Percentiles rank a stretch among this genome's conserved stretches.
These are phyloP conservation scores for Pipa parva DNA, from an alignment of 2,113 vertebrate genomes.

Conservation along the genomic window DNA sequence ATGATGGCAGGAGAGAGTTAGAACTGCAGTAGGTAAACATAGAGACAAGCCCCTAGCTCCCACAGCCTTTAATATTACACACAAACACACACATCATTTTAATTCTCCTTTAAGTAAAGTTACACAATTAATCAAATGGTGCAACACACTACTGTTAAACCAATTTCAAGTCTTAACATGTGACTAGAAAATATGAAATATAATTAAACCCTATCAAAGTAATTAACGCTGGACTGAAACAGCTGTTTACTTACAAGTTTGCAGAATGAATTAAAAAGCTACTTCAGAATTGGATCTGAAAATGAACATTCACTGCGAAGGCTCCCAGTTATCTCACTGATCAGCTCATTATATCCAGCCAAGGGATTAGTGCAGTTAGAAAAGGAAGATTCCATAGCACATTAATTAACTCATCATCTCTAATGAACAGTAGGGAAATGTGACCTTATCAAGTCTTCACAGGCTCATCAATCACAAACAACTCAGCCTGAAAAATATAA, in stretches of 20 bases:
- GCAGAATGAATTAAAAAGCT: background rate
- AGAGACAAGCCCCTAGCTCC: no score
- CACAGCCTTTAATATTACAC: no score
- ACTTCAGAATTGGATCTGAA: background rate
- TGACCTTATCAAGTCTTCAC: conserved; percentile 36
- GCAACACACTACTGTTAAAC: no score
- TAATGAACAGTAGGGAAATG: conserved; percentile 40
- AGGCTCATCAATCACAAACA: conserved; percentile 30
- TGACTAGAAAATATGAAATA: background rate
- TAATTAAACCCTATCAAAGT: background rate
- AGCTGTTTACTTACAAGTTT: background rate
- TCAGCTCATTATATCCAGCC: conserved; percentile 2
- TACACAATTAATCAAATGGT: no score
- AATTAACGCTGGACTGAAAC: background rate
- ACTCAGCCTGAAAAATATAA: conserved; percentile 25
- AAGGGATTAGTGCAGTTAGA: conserved; percentile 11
- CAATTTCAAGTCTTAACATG: background rate
- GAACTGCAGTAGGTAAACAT: no score
- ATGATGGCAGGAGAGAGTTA: no score
- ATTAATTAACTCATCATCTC: conserved; percentile 38
- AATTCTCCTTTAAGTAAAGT: no score
- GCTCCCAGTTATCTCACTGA: conserved; percentile 3
- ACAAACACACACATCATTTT: no score
- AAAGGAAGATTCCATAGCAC: conserved; percentile 17
- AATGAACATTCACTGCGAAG: background rate